Base-by-base conservation (phyloP, 1,140 invertebrate species). In the Anagrus nilaparvatae region DNA sequence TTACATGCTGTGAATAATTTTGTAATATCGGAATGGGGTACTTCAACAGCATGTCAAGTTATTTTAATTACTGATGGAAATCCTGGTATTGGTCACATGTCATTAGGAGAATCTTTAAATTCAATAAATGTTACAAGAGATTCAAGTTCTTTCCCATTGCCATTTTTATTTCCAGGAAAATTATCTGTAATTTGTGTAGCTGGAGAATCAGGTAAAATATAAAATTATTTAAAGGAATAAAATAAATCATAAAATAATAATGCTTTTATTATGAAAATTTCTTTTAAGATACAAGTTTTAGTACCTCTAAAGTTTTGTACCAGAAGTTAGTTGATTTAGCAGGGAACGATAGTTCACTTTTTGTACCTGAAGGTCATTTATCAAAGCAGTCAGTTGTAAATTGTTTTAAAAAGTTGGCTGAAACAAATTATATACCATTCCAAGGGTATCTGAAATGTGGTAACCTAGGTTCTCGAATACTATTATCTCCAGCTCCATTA, bases 11-110 rank as follows among this genome's bases (percentile, higher is more conserved):
- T 88, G 4, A 83, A 79, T 54, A 78, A 77, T 58, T 60, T 87
- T 33, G 73, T 92, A 10, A 67, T 85, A 18, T 78, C 79, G 40
- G 86, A 91, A 67, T 95, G 88, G 88, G 87, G 86, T 16, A 81
- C 77, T 52, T 76, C 80, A 45, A 83, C 81, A 28, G 77, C 82
- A 40, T 80, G 84, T 48, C 80, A 92, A 74, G 77, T 90, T 59
- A 69, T 84, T 33, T 54, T 91, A 47, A 71, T 91, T 8, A 90
- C 87, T 25, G 87, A 91, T 75, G 86, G 87, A 9, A 81, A 74
- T 56, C 71, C 76, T 46, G 81, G 81, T 14, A 68, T 80, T 42
- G 83, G 83, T 24, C 51, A 73, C 18, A 76, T 78, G 56, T 78
- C 77, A 12, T 55, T 80, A 14, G 66, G 64, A 23, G 64, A 70